These are phyloP conservation scores for Aulostomus chinensis DNA, from an alignment of 2,797 vertebrate species.

Conservation along the genomic window DNA sequence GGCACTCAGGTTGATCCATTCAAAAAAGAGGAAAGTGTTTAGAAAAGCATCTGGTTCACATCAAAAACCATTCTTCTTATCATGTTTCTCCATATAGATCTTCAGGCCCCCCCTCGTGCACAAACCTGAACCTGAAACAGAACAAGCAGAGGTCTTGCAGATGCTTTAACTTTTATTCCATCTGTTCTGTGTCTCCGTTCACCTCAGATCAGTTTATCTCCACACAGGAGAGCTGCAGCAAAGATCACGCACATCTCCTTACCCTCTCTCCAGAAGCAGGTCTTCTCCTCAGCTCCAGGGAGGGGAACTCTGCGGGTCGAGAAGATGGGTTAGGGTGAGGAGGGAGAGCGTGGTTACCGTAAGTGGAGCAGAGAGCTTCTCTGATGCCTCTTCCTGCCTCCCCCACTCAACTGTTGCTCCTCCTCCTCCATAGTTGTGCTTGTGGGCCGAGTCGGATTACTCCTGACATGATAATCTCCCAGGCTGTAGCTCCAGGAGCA, in stretches of 20 bases:
- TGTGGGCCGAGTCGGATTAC: slow-evolving; percentile 79
- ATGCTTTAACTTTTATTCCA: slow-evolving; percentile 46
- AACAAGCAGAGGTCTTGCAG: slow-evolving; percentile 36
- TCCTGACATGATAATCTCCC: slow-evolving; percentile 80
- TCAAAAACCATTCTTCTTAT: slow-evolving; percentile 37
- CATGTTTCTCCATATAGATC: slow-evolving; percentile 13
- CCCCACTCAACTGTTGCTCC: slow-evolving; percentile 75
- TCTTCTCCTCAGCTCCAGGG: slow-evolving; percentile 45
- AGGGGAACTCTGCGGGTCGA: slow-evolving; percentile 37
- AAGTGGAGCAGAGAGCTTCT: slow-evolving; percentile 67
- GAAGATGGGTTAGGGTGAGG: slow-evolving; percentile 66
- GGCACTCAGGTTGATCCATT: slow-evolving; percentile 48
- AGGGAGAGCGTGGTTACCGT: slow-evolving; percentile 66
- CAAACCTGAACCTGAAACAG: slow-evolving; percentile 35
- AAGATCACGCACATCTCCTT: slow-evolving; percentile 44
- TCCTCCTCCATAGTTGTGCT: slow-evolving; percentile 77
- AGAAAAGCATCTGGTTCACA: slow-evolving; percentile 25
- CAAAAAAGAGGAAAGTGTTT: slow-evolving; percentile 37
- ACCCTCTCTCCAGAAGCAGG: slow-evolving; percentile 54
- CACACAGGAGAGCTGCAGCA: slow-evolving; percentile 2
- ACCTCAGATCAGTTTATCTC: slow-evolving; percentile 5
- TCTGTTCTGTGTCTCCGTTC: slow-evolving; percentile 27
- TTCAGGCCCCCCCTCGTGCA: slow-evolving; percentile 6
- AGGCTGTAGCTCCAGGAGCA: slow-evolving; percentile 70
- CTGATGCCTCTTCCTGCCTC: slow-evolving; percentile 69